Conservation (phyloP, 1,140 invertebrate species). For the Ctenoplectra terminalis region DNA sequence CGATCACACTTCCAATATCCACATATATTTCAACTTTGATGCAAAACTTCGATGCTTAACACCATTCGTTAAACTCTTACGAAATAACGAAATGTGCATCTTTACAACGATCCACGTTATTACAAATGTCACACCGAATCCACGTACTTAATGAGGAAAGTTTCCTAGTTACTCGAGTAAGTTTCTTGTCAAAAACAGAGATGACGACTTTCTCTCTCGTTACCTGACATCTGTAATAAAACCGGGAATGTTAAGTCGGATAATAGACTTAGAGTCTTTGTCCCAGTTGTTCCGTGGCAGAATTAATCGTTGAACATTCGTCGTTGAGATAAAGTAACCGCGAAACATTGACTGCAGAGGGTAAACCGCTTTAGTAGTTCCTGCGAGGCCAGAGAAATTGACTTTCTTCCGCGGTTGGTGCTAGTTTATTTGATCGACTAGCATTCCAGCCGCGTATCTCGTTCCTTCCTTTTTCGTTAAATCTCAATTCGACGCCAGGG, state of each 20-base stretch:
- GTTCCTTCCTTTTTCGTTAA: no score
- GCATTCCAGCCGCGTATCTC: not conserved
- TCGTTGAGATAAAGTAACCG: not conserved
- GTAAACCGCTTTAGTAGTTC: not conserved
- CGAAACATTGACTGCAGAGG: not conserved
- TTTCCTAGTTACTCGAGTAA: no score
- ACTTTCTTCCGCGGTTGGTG: not conserved
- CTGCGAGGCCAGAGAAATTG: not conserved
- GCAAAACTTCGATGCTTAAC: no score
- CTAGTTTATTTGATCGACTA: not conserved
- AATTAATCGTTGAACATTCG: constrained; percentile 4
- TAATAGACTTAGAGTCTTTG: constrained; percentile 3
- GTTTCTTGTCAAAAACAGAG: not conserved
- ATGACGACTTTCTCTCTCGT: not conserved
- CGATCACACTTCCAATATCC: no score
- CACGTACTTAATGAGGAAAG: not conserved
- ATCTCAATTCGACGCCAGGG: not conserved
- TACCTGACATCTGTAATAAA: not conserved
- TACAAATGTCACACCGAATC: no score
- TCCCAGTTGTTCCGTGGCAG: not conserved
- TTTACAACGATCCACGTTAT: no score
- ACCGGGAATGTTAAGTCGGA: not conserved
- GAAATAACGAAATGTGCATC: no score
- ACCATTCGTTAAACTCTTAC: no score
- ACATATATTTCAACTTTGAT: no score